Evolutionary conservation across 2,888 invertebrate genomes (phyloP), one percentile per base, ranked within the genome.

Genomic region (Dynastes grantii): DNA sequence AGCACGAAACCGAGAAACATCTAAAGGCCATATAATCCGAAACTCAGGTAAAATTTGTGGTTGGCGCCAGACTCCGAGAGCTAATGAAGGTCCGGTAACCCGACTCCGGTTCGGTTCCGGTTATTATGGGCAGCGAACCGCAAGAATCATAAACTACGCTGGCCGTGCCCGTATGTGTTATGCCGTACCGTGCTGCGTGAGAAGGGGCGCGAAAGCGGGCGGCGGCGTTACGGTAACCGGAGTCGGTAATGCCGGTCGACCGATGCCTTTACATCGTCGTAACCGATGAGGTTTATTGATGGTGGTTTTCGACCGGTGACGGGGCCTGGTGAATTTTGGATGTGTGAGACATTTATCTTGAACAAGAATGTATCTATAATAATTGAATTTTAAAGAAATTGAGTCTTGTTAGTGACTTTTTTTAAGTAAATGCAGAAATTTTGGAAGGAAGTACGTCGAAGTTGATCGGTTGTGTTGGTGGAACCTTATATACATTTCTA

Each of bases 31-130:
- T 71, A 67, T 58, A 71, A 71, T 71, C 37, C 71, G 71, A 71
- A 71, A 71, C 71, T 32, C 80, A 81, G 79, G 79, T 80, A 80
- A 75, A 78, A 80, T 80, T 80, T 80, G 81, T 77, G 77, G 81
- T 80, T 84, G 85, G 86, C 86, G 86, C 86, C 86, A 86, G 85
- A 82, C 83, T 81, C 80, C 79, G 81, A 81, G 82, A 80, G 81
- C 85, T 85, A 86, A 86, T 85, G 85, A 85, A 85, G 85, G 85
- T 84, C 84, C 84, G 83, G 83, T 82, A 81, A 81, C 80, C 81
- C 79, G 80, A 81, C 82, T 85, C 84, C 85, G 85, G 84, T 83
- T 83, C 83, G 85, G 87, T 87, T 86, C 85, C 87, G 86, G 86
- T 85, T 86, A 86, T 87, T 85, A 85, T 81, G 83, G 81, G 82